Base-by-base conservation (phyloP, 2,888 invertebrate species). In the Trisateles emortualis region DNA sequence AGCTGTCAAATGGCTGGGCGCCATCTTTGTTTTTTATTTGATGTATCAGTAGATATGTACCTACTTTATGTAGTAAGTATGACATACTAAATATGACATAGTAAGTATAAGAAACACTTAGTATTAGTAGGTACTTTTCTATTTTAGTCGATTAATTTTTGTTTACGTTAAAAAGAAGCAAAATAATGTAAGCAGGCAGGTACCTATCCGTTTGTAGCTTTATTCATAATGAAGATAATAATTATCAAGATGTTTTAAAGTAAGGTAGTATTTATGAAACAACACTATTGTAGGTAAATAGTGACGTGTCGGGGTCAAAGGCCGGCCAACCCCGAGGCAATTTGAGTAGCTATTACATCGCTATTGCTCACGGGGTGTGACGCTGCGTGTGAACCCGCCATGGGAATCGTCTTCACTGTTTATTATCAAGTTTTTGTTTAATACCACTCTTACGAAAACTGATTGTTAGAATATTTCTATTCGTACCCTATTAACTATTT, bases 331-430 rank as follows among this genome's bases (percentile, higher is more conserved):
- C 70, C 65, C 43, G 65, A 52, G 65, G 72, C 72, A 72, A 76
- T 81, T 79, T 73, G 75, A 79, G 74, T 65, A 70, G 71, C 68
- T 73, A 73, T 75, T 43, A 36, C 42, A 70, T 74, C 56, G 66
- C 68, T 59, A 76, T 74, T 86, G 87, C 77, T 83, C 87, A 87
- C 74, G 61, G 85, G 84, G 86, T 87, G 88, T 90, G 87, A 90
- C 90, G 87, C 58, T 69, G 64, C 89, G 89, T 90, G 91, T 86
- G 91, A 90, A 91, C 72, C 55, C 54, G 58, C 83, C 87, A 88
- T 91, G 90, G 90, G 91, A 71, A 90, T 87, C 79, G 52, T 74
- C 77, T 78, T 63, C 54, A 61, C 54, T 43, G 58, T 55, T 57
- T 64, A 64, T 72, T 65, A 60, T 64, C 68, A 59, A 58, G 64